Evolutionary conservation across 1,140 invertebrate genomes (phyloP).

Genomic region (Oedothorax gibbosus): DNA sequence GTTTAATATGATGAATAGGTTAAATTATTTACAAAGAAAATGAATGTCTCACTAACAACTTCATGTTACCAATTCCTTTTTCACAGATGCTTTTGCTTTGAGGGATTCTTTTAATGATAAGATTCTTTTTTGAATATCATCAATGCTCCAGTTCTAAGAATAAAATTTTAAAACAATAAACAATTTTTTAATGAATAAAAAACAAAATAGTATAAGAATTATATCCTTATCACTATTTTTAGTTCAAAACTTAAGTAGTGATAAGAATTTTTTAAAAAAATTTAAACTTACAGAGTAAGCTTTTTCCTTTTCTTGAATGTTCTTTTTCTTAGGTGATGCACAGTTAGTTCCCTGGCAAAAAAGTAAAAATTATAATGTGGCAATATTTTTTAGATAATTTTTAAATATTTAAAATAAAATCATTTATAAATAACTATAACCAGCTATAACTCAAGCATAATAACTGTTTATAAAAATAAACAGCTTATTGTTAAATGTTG

Average conservation of each 20-base stretch:
- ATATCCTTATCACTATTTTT: background rate
- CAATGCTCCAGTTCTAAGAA: slow-evolving; percentile 4
- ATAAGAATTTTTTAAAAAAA: slow-evolving; percentile 2
- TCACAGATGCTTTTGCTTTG: background rate
- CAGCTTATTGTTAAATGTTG: no score
- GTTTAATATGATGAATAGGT: background rate
- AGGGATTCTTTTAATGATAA: background rate
- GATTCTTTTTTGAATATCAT: slow-evolving; percentile 13
- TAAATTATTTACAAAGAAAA: no score
- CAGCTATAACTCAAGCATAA: no score
- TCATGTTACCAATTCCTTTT: background rate
- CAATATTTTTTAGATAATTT: no score
- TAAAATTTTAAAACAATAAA: background rate
- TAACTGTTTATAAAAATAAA: no score
- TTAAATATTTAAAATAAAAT: no score
- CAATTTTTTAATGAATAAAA: background rate
- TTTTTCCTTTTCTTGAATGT: slow-evolving; percentile 10
- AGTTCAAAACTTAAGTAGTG: background rate
- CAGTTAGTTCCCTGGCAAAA: background rate
- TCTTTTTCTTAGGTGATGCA: background rate
- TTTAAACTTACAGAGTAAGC: background rate
- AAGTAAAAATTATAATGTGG: background rate
- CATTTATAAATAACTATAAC: no score
- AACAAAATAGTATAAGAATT: background rate
- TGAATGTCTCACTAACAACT: no score